Evolutionary conservation across 2,888 invertebrate species (phyloP).

Genomic region (Chesias legatella): DNA sequence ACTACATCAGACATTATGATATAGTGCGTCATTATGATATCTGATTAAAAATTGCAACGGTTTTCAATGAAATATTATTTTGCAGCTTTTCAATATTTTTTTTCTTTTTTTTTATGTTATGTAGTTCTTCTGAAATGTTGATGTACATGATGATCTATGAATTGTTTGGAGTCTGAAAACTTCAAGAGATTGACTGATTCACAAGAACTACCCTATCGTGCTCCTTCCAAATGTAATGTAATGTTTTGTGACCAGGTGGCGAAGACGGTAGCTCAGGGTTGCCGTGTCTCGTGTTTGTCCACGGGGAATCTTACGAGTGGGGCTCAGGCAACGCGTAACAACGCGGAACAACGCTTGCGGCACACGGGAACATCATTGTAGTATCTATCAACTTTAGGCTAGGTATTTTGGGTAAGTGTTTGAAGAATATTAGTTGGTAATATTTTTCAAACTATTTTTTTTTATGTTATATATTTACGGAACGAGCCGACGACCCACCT

Average conservation of each 20-base stretch:
- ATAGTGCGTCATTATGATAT: conserved; percentile 1
- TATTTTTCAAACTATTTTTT: no score
- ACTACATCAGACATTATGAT: conserved; percentile 4
- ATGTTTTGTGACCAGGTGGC: conserved; percentile 38
- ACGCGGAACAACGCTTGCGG: conserved; percentile 96
- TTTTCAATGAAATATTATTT: no score
- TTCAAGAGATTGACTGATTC: no score
- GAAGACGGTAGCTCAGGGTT: conserved; percentile 78
- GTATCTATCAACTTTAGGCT: conserved; percentile 95
- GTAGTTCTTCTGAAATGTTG: no score
- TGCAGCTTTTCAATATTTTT: no score
- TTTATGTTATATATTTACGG: no score
- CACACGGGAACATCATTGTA: conserved; percentile 93
- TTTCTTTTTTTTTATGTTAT: no score
- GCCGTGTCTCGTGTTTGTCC: conserved; percentile 93
- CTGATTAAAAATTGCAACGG: not conserved
- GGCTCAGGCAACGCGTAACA: conserved; percentile 98
- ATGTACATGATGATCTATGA: no score
- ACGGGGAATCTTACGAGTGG: conserved; percentile 98
- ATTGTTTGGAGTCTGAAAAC: no score
- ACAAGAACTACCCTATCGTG: no score
- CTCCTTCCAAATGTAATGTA: conserved; percentile 1
- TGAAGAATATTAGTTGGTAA: no score
- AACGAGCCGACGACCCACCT: no score
- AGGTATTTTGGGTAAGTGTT: conserved; percentile 90